These are phyloP conservation scores for Mastigias papua DNA, from an alignment of 30 jellyfish, hydroid and myxozoan genomes.

Conservation along the genomic window DNA sequence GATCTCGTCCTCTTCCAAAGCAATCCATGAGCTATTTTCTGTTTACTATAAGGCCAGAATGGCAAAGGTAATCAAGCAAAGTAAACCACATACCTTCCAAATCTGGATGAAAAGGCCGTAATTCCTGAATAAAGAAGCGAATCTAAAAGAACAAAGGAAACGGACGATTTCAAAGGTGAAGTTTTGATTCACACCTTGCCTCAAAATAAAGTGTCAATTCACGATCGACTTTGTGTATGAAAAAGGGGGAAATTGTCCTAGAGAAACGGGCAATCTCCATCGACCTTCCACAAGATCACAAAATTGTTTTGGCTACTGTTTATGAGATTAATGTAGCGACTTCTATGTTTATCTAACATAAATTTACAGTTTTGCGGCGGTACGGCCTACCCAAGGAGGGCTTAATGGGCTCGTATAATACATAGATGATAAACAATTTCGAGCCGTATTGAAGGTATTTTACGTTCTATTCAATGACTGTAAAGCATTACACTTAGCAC, in stretches of 20 bases:
- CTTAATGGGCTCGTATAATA: slow-evolving; percentile 46
- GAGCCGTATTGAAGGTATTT: slow-evolving; percentile 22
- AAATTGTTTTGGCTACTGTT: slow-evolving; percentile 33
- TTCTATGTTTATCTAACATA: slow-evolving; percentile 56
- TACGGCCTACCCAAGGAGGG: slow-evolving; percentile 64
- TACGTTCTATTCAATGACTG: not conserved
- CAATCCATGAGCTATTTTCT: not conserved
- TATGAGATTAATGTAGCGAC: slow-evolving; percentile 59
- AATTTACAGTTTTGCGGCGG: slow-evolving; percentile 66
- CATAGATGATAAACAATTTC: slow-evolving; percentile 27
- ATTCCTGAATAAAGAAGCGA: slow-evolving; percentile 78
- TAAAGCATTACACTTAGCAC: not conserved
- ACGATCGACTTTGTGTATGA: slow-evolving; percentile 31
- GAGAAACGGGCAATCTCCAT: slow-evolving; percentile 20
- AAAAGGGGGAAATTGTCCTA: slow-evolving; percentile 21
- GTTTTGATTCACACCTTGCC: slow-evolving; percentile 76
- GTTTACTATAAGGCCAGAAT: not conserved
- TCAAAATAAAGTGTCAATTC: slow-evolving; percentile 78
- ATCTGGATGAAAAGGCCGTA: slow-evolving; percentile 69
- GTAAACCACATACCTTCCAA: slow-evolving; percentile 62
- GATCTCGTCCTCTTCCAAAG: not conserved
- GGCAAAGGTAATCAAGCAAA: slow-evolving; percentile 17
- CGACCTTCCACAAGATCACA: slow-evolving; percentile 1
- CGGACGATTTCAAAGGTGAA: slow-evolving; percentile 70
- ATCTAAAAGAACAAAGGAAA: slow-evolving; percentile 72